Evolutionary conservation across 2,888 invertebrate genomes (phyloP).

Genomic region (Drosophila nigritarsus): DNA sequence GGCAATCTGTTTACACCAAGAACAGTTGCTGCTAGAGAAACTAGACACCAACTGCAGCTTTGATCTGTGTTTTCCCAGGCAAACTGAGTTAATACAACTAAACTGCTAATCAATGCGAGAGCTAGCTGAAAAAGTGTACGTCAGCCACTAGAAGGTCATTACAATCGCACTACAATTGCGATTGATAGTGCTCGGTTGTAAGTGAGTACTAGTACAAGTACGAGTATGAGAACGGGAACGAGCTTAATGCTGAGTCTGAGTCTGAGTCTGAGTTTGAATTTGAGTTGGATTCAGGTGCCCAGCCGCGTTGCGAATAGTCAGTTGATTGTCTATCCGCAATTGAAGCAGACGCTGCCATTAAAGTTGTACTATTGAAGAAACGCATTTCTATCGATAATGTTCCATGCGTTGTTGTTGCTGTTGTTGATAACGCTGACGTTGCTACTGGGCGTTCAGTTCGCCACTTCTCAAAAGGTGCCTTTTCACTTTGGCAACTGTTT

Average conservation of each 20-base stretch:
- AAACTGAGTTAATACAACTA: background rate
- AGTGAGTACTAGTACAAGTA: background rate
- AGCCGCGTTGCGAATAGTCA: slow-evolving; percentile 42
- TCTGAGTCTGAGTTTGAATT: background rate
- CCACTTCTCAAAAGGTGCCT: background rate
- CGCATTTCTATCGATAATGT: background rate
- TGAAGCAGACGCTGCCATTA: slow-evolving; percentile 22
- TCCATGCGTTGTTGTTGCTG: background rate
- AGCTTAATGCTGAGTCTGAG: background rate
- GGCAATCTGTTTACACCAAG: slow-evolving; percentile 1
- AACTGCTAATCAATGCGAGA: slow-evolving; percentile 18
- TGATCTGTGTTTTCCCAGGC: slow-evolving; percentile 2
- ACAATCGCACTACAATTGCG: background rate
- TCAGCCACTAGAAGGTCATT: slow-evolving; percentile 20
- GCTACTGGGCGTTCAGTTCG: slow-evolving; percentile 7
- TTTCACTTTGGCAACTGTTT: slow-evolving; percentile 55
- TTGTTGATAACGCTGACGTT: slow-evolving; percentile 8
- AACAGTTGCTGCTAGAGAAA: background rate
- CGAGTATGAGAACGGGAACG: background rate
- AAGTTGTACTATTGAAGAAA: background rate
- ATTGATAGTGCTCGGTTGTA: slow-evolving; percentile 13
- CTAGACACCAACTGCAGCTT: slow-evolving; percentile 1
- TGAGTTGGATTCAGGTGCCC: slow-evolving; percentile 4
- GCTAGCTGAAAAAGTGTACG: background rate
- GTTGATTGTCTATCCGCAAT: slow-evolving; percentile 46